Evolutionary conservation across 2,888 invertebrate genomes (phyloP).

Genomic region (Cantharis flavilabris): DNA sequence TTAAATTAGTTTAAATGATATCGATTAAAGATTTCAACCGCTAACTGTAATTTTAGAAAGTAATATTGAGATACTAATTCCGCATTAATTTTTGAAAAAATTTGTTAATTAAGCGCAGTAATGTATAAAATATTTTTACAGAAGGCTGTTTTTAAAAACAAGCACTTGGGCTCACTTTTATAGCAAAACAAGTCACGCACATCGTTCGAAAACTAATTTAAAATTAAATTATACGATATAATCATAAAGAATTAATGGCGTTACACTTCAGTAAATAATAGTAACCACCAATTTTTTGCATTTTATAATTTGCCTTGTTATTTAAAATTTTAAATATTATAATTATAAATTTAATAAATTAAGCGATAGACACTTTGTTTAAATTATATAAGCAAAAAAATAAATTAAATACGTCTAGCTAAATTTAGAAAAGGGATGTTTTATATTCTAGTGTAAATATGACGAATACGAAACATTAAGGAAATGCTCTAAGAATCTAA

Average conservation of each 20-base stretch:
- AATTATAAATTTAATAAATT: constrained; percentile 2
- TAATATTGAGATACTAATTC: not conserved
- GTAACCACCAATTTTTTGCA: constrained; percentile 1
- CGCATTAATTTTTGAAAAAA: not conserved
- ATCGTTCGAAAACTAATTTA: constrained; percentile 13
- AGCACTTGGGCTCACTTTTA: constrained; percentile 1
- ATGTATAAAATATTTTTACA: not conserved
- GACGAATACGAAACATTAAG: constrained; percentile 29
- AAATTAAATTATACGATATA: constrained; percentile 17
- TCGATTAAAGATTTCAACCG: not conserved
- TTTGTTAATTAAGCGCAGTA: constrained; percentile 6
- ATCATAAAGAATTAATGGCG: constrained; percentile 14
- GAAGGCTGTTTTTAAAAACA: constrained; percentile 4
- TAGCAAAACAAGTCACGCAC: constrained; percentile 7
- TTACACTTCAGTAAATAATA: constrained; percentile 13
- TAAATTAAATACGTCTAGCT: not conserved
- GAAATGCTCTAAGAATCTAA: constrained; percentile 29
- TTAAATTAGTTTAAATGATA: not conserved
- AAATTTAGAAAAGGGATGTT: constrained; percentile 7
- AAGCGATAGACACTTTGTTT: not conserved
- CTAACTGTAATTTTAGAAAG: constrained; percentile 2
- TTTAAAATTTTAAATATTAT: not conserved
- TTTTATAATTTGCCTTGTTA: constrained; percentile 1
- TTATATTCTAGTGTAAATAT: constrained; percentile 33
- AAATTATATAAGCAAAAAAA: not conserved